Base-by-base conservation (phyloP, 2,113 vertebrate genomes). In the Hypanus sabinus region DNA sequence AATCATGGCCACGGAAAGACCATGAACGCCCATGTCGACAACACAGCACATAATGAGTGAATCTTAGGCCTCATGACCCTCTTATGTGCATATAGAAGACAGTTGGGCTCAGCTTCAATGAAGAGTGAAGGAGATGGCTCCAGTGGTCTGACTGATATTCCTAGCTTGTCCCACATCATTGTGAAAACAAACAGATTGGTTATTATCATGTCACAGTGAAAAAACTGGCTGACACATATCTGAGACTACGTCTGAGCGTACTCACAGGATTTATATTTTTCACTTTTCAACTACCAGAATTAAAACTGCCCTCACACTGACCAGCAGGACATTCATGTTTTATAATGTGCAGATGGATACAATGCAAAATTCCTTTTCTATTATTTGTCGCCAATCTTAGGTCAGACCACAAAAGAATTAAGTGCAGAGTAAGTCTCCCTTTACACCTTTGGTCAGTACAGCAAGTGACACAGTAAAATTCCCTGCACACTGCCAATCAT, bases 361-460 rank as follows among this genome's bases (percentile, higher is more conserved):
- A 68, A n/a, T 33, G 16, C 5, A 90, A 65, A 33, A 65, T 65
- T 65, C 6, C 85, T 16, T 33, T 90, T 90, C 14, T 33, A 90
- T 7, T 33, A n/a, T 33, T 65, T 62, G 38, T 90, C 60, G 18
- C 30, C 60, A 33, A 90, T 65, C 60, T 18, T 62, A 90, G 30
- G 85, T 90, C 85, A 90, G 60, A 68, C 33, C 71, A 18, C 85
- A 90, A 8, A 16, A 68, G 16, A 90, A 62, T 90, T 90, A 90
- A 87, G 30, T 65, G 85, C 30, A 90, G 60, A 90, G 16, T 65
- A 90, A 33, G 12, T 4, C 57, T 88, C 57, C 10, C 57, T 88
- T 88, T 88, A 62, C 85, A 65, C 33, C 30, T 88, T n/a, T 33
- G 85, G 85, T 88, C 27, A 65, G 57, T 46, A 57, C 20, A 57